Base-by-base conservation (phyloP, 2,797 vertebrate genomes). In the Stomatorhinus walkeri region DNA sequence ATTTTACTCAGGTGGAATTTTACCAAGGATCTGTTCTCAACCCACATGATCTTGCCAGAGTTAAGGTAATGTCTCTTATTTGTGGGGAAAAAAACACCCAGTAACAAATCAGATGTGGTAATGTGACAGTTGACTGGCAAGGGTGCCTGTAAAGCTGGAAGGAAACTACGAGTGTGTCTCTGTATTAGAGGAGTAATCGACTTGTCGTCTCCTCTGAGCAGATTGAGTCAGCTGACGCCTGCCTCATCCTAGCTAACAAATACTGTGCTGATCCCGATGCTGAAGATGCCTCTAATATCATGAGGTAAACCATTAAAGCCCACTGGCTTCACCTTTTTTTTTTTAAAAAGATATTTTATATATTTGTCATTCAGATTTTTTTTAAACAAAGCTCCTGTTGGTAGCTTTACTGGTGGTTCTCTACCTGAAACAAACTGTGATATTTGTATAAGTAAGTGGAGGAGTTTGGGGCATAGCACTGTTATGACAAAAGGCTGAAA, bases 1-100 rank as follows among this genome's bases (percentile, higher is more conserved):
- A 99, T 94, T 99, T 99, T 95, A 99, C 98, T 94, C 98, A 99
- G 97, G 98, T 99, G 93, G 98, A 99, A 96, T 99, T 99, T 96
- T 99, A 99, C 96, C 98, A 99, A 95, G 98, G 98, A 96, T 99
- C 98, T 92, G 98, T 99, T 93, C 97, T 99, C 92, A 99, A 99
- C 95, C 98, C 98, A 84, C 98, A 99, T 88, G 98, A 99, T 95
- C 95, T 99, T 93, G 98, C 98, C 0, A 96, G 98, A 96, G 98
- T 99, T 91, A 99, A 99, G 98, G 98, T 97, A 97, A 68, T 46
- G 36, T 64, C 10, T 68, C 19, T 46, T 46, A 48, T 56, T 40
- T 40, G 85, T 52, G 48, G 46, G 43, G 9, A 24, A 24, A 85
- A 84, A 85, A 43, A 48, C 16, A n/a, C 10, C 48, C 9, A 51